Conservation (phyloP, 2,113 vertebrate species). For the Pelecanoides urinatrix region DNA sequence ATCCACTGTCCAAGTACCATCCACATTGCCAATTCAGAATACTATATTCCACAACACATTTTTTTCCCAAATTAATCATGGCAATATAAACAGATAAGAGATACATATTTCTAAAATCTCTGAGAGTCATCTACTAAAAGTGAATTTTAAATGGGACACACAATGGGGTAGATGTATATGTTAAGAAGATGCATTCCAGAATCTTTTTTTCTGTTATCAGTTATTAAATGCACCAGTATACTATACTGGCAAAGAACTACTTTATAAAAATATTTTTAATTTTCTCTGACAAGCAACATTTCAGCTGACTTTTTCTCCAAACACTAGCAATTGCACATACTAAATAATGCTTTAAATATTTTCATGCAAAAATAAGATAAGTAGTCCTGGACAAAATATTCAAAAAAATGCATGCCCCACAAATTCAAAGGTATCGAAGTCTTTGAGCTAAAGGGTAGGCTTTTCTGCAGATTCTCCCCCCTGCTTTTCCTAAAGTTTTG, state of each 20-base stretch:
- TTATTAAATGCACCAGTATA: neutral
- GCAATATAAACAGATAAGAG: neutral
- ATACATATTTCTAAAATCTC: neutral
- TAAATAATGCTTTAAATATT: neutral
- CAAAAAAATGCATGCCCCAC: neutral
- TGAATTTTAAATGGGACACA: neutral
- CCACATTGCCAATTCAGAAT: neutral
- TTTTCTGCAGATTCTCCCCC: neutral
- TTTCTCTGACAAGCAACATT: neutral
- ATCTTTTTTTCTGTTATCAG: neutral
- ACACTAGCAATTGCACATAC: neutral
- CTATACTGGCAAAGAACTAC: neutral
- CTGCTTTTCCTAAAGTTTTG: neutral
- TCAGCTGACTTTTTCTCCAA: neutral
- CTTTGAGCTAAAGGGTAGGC: neutral
- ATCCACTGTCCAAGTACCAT: neutral
- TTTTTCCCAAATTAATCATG: neutral
- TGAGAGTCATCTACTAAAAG: neutral
- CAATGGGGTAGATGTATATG: neutral
- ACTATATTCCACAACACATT: neutral
- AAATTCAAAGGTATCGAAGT: neutral
- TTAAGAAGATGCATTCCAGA: neutral
- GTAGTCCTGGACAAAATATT: neutral
- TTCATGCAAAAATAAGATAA: neutral
- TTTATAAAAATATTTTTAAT: neutral